Base-by-base conservation (phyloP, 2,113 vertebrate genomes). In the Nothocercus nigrocapillus region DNA sequence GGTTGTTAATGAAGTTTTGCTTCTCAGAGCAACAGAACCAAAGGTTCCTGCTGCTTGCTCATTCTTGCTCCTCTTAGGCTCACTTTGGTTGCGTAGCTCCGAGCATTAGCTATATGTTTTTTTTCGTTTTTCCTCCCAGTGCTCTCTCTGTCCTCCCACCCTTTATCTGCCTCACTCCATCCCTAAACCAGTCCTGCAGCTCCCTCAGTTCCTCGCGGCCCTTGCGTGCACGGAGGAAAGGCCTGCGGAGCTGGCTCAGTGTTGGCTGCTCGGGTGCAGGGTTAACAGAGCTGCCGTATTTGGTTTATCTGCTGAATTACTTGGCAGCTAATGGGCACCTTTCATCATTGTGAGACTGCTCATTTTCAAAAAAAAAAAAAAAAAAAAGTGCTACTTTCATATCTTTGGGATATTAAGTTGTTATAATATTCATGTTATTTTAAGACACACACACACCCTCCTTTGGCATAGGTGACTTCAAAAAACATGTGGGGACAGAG, bases 191-290 rank as follows among this genome's bases (percentile, higher is more conserved):
- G 1, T 84, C 4, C 66, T 47, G 1, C 61, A 38, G 82, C 91
- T 96, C 56, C 61, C 73, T 70, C 45, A 24, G 69, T 64, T 88
- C 83, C 68, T 83, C 24, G 11, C 8, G 0, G 92, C 40, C 54
- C 53, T 54, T 96, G 90, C 94, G 95, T 93, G 90, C 82, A 89
- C 88, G 88, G 88, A 95, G 92, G 77, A 51, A 40, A 58, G 85
- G 90, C 95, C 90, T 95, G 88, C 96, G 93, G 92, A 45, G 92
- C 79, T 63, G 59, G 54, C 74, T 80, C 59, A 42, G 72, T 0
- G 3, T 61, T 81, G 85, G 44, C 85, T 74, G 77, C 80, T 81
- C 93, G 93, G 95, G 95, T 96, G 91, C 88, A 86, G 90, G 86
- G 64, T 47, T 61, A 54, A 18, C 80, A 67, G 88, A 58, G 69